These are phyloP conservation scores for Nannoperca australis DNA, from an alignment of 2,797 vertebrate genomes.

Conservation along the genomic window DNA sequence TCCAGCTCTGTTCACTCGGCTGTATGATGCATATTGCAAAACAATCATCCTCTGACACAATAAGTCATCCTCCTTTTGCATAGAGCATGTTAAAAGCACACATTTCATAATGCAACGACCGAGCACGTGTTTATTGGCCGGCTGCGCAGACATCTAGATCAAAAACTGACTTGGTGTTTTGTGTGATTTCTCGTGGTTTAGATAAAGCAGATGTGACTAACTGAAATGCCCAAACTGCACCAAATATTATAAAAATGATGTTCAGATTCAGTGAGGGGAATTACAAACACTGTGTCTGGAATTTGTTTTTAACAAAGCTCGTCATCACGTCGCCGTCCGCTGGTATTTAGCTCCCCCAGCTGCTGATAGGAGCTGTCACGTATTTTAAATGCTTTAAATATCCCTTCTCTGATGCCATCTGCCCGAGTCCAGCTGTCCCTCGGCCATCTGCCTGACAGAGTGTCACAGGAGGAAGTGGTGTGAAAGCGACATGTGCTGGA, in stretches of 20 bases:
- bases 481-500: constrained; percentile 34
- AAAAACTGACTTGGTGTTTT: constrained; percentile 74
- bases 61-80: constrained; percentile 41
- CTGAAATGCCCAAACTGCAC: constrained; percentile 49
- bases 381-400: constrained; percentile 59
- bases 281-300: constrained; percentile 48
- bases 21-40: constrained; percentile 43
- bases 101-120: constrained; percentile 50
- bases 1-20: constrained; percentile 9
- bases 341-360: constrained; percentile 12
- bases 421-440: constrained; percentile 58
- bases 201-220: constrained; percentile 64
- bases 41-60: constrained; percentile 28
- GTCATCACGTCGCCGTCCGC: background rate
- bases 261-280: constrained; percentile 9
- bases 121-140: constrained; percentile 81
- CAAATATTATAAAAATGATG: constrained; percentile 50
- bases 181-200: constrained; percentile 75
- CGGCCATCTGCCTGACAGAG: constrained; percentile 34
- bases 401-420: constrained; percentile 40
- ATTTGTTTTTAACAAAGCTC: constrained; percentile 1
- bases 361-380: constrained; percentile 51
- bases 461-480: constrained; percentile 40
- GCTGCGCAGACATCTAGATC: constrained; percentile 72
- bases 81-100: constrained; percentile 34